These are phyloP conservation scores for Lampris incognitus DNA, from an alignment of 2,113 vertebrate species.

Conservation along the genomic window DNA sequence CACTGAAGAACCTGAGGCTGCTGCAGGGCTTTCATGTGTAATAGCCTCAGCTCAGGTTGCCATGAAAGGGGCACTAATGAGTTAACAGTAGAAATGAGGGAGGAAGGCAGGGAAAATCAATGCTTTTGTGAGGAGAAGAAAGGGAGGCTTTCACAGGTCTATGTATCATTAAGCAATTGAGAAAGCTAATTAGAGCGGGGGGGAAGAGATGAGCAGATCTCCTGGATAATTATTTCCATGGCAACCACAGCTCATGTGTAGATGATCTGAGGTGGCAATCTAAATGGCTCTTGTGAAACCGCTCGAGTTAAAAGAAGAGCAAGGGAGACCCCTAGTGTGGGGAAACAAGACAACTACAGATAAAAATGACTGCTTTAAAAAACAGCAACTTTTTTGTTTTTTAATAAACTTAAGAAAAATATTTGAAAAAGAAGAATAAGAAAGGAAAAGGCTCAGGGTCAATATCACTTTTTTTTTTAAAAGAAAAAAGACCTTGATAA, in stretches of 20 bases:
- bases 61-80: slow-evolving; percentile 80
- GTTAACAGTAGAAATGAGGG: slow-evolving; percentile 82
- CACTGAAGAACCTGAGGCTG: slow-evolving; percentile 63
- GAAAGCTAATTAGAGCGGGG: slow-evolving; percentile 84
- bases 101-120: slow-evolving; percentile 78
- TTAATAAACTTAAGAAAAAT: not conserved
- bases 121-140: slow-evolving; percentile 84
- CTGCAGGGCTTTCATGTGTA: slow-evolving; percentile 70
- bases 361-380: not conserved
- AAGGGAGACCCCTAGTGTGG: slow-evolving; percentile 79
- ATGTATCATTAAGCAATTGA: slow-evolving; percentile 88
- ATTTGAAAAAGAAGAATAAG: not conserved
- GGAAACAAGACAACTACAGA: not conserved
- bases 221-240: slow-evolving; percentile 85
- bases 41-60: slow-evolving; percentile 78
- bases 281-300: slow-evolving; percentile 31
- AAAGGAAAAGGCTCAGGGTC: not conserved
- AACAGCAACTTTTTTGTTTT: not conserved
- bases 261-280: slow-evolving; percentile 69
- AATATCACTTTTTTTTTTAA: no score
- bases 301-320: slow-evolving; percentile 37
- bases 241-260: slow-evolving; percentile 77
- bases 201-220: slow-evolving; percentile 77
- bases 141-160: slow-evolving; percentile 85
- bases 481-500: no score